phyloP scores from a whole-genome alignment of 2,888 invertebrate genomes.

The Diogma glabrata region DNA sequence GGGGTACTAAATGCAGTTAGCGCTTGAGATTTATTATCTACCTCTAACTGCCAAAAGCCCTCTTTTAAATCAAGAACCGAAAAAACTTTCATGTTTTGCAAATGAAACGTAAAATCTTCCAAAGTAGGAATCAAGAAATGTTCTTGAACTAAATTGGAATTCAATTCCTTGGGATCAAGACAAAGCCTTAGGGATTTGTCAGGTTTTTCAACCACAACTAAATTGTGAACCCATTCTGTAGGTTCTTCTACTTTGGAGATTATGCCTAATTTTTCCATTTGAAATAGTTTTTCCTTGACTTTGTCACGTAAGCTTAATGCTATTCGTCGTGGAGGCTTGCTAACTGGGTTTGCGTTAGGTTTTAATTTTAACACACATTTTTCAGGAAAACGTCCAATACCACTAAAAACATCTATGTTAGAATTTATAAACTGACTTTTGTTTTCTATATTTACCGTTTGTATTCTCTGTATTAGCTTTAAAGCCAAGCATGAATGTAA shows the following conservation, averaged over 20 bases:
- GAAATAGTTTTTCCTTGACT: not conserved
- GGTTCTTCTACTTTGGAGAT: not conserved
- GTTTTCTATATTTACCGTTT: too few species aligned
- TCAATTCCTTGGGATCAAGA: not conserved
- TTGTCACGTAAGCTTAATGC: not conserved
- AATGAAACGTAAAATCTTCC: too few species aligned
- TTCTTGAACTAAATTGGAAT: too few species aligned
- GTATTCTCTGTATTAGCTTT: too few species aligned
- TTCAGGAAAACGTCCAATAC: too few species aligned
- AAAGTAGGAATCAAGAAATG: too few species aligned
- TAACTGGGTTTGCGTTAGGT: not conserved
- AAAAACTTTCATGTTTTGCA: too few species aligned
- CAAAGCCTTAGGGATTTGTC: not conserved
- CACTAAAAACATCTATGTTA: too few species aligned
- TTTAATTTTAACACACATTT: too few species aligned
- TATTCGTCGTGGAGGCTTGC: not conserved
- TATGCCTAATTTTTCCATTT: not conserved
- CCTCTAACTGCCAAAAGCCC: not conserved
- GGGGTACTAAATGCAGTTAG: not conserved
- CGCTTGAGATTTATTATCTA: not conserved
- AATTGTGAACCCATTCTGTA: not conserved
- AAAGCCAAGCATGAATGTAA: too few species aligned
- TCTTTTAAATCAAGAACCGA: not conserved
- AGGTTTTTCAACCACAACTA: not conserved
- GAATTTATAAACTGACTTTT: too few species aligned